These are phyloP conservation scores for Scelioninae gen. 1 DNA, from an alignment of 2,888 invertebrate species.

Conservation along the genomic window DNA sequence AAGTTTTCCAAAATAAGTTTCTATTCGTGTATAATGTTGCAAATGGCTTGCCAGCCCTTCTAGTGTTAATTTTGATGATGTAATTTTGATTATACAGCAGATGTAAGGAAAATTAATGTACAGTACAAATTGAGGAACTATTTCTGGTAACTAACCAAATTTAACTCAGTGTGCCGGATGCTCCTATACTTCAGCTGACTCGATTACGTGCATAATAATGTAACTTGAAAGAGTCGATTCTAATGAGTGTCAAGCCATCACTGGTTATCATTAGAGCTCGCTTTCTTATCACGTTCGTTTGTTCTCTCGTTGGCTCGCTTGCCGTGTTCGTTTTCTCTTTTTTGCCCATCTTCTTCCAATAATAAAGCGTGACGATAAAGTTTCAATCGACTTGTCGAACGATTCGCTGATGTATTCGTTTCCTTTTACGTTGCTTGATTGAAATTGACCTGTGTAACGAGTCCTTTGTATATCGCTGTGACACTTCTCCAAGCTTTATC, in stretches of 20 bases:
- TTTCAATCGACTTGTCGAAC: slow-evolving; percentile 64
- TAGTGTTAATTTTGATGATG: no score
- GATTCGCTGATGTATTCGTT: slow-evolving; percentile 64
- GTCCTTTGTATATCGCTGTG: slow-evolving; percentile 58
- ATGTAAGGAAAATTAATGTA: no score
- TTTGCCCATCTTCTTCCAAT: slow-evolving; percentile 35
- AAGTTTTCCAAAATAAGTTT: no score
- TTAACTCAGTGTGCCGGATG: slow-evolving; percentile 3
- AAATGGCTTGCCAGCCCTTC: no score
- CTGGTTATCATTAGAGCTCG: slow-evolving; percentile 56
- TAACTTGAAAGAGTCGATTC: slow-evolving; percentile 41
- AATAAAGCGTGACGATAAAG: slow-evolving; percentile 59
- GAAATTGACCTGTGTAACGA: slow-evolving; percentile 65
- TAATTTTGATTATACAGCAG: no score
- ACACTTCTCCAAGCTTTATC: slow-evolving; percentile 49
- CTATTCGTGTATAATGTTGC: no score
- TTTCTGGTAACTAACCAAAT: neutral
- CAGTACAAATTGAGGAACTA: no score
- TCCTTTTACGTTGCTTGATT: slow-evolving; percentile 62
- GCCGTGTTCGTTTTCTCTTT: slow-evolving; percentile 13
- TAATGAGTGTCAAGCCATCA: slow-evolving; percentile 49
- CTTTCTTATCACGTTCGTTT: slow-evolving; percentile 63
- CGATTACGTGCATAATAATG: slow-evolving; percentile 38
- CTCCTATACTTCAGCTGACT: slow-evolving; percentile 30
- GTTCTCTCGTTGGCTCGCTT: slow-evolving; percentile 32